Evolutionary conservation across 2,113 vertebrate species (phyloP), one percentile per base, ranked within the genome.

Genomic region (Pterophyllum scalare): DNA sequence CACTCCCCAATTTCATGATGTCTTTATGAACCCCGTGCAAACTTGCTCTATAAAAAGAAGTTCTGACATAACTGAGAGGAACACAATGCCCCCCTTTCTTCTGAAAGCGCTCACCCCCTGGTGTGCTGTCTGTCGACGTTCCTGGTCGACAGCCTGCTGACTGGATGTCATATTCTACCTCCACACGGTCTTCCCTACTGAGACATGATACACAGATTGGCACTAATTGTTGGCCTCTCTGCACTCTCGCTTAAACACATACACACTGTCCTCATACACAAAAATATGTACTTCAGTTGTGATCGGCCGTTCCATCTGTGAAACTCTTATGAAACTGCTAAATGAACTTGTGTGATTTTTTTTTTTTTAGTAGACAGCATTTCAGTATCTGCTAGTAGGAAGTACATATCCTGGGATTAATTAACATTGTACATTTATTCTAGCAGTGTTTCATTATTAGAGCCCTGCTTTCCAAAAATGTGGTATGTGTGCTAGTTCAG

Each of bases 211-310:
- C 80, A 79, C 62, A 83, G 87, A 81, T 75, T 86, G 85, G 43
- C 81, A 85, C 82, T 93, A 91, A 93, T 93, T 89, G 67, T 83
- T 81, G 84, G 22, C 77, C 80, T 86, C 61, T 75, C 64, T 78
- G 52, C 49, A 26, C 61, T 4, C 75, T 33, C 19, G 20, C 62
- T 46, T 52, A 62, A 57, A 83, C 80, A 78, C 56, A 56, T 38
- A 46, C 33, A 70, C 72, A 57, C 26, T 33, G 59, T 78, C 43
- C 60, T 33, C 77, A 74, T 57, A 70, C 82, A 59, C 17, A 84
- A 35, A 61, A 58, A 87, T 62, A 57, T 31, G 14, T 40, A 33
- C 20, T 54, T 87, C 31, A 67, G 43, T 61, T 72, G 24, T 80
- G 56, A 65, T 75, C 15, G 6, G 11, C 59, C 5, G 1, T 65